Conservation (phyloP, 2,888 invertebrate genomes). For the Eudemis profundana region DNA sequence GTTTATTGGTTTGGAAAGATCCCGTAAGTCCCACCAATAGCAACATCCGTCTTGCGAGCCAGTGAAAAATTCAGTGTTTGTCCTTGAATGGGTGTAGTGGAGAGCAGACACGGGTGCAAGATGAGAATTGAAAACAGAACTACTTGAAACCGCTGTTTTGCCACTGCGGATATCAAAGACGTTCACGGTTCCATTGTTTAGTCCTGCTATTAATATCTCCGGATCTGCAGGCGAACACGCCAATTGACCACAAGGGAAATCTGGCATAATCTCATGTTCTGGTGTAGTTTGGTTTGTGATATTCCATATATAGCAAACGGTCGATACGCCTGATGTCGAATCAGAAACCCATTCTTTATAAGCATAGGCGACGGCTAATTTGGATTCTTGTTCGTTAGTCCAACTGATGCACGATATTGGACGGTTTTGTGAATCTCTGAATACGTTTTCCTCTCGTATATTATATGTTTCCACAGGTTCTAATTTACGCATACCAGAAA, state of each 20-base stretch:
- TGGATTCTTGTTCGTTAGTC: conserved; percentile 88
- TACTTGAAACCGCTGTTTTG: conserved; percentile 89
- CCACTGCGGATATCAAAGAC: conserved; percentile 92
- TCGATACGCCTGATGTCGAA: conserved; percentile 49
- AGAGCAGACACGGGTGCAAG: conserved; percentile 84
- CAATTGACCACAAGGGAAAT: conserved; percentile 71
- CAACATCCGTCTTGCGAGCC: conserved; percentile 88
- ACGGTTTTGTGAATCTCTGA: conserved; percentile 84
- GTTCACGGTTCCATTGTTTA: conserved; percentile 70
- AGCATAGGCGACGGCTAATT: conserved; percentile 88
- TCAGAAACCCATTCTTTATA: conserved; percentile 56
- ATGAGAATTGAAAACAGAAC: conserved; percentile 80
- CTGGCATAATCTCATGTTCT: conserved; percentile 60
- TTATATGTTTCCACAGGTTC: conserved; percentile 84
- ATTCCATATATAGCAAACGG: conserved; percentile 89
- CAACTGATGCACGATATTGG: conserved; percentile 87
- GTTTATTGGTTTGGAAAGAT: conserved; percentile 86
- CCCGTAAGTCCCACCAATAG: conserved; percentile 89
- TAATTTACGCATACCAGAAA: conserved; percentile 80
- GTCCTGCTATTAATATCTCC: conserved; percentile 67
- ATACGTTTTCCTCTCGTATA: conserved; percentile 88
- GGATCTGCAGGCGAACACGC: conserved; percentile 69
- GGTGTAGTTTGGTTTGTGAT: conserved; percentile 75
- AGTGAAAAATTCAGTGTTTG: conserved; percentile 87
- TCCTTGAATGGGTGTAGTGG: conserved; percentile 86